Evolutionary conservation across 2,797 vertebrate genomes (phyloP), one percentile per base, ranked within the genome.

Genomic region (Capromys pilorides): DNA sequence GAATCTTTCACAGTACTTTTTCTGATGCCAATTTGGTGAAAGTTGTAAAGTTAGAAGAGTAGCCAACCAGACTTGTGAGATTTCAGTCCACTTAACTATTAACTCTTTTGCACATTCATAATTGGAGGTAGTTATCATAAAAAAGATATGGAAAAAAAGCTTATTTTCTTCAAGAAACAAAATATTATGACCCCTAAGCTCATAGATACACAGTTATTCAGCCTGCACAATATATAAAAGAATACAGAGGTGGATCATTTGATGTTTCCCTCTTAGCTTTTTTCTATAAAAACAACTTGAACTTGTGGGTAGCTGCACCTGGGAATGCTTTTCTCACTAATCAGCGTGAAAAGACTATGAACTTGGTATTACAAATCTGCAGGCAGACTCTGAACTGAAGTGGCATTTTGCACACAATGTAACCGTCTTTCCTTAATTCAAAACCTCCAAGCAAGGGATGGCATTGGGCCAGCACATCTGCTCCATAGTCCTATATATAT

Each of bases 281-380:
- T 88, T 71, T 51, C 57, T 89, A 13, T 86, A 66, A 61, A 94
- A 93, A 75, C 86, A 54, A 90, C 91, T 94, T 91, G 78, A 97
- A 90, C 1, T 85, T 93, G 64, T 86, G 86, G 39, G 77, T 86
- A 93, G 87, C 93, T 96, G 77, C 84, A 94, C 88, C 93, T 97
- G 81, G 86, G 41, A 97, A 94, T 96, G 86, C n/a, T 96, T 97
- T 97, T 88, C 84, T 77, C 11, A 31, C 61, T 95, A 96, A 94
- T 86, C 94, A 92, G 69, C 67, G 45, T 1, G 36, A 85, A 92
- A 88, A 95, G 45, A 85, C 91, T 66, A 85, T 94, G 91, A 96
- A 95, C 88, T 87, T 79, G 86, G 85, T 94, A 81, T 91, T 95
- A 84, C 87, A 91, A 77, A 67, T 87, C 94, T 89, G 67, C 86